phyloP scores from a whole-genome alignment of 2,797 vertebrate species.

The Megaceryle alcyon region DNA sequence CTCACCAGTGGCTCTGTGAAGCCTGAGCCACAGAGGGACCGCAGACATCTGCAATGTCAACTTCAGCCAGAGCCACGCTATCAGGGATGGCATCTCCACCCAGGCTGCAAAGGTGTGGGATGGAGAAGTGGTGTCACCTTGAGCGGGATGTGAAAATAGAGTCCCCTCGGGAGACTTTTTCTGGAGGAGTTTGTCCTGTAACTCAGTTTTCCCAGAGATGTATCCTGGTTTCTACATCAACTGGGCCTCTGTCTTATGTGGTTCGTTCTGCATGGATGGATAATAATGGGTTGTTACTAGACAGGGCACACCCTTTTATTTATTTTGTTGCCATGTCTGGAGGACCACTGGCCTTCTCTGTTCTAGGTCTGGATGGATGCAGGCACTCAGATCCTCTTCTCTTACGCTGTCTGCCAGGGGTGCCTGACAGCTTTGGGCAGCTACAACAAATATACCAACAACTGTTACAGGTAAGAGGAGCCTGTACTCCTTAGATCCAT shows the following conservation, averaged over 20 bases:
- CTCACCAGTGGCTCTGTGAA: neutral
- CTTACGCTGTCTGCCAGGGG: constrained; percentile 88
- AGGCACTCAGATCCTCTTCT: constrained; percentile 90
- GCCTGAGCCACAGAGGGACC: neutral
- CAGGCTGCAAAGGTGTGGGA: neutral
- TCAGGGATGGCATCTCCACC: neutral
- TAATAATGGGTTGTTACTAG: neutral
- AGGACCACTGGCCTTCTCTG: constrained; percentile 19
- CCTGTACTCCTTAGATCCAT: neutral
- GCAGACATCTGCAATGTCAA: neutral
- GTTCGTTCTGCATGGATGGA: neutral
- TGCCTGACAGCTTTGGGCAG: constrained; percentile 92
- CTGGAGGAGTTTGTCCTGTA: neutral
- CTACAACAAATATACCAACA: constrained; percentile 94
- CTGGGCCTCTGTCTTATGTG: neutral
- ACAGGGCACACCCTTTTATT: neutral
- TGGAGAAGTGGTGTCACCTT: neutral
- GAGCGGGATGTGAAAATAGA: neutral
- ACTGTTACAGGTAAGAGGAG: constrained; percentile 89
- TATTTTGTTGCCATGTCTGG: neutral
- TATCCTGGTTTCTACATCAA: neutral
- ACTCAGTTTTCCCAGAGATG: neutral
- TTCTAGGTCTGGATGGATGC: constrained; percentile 90
- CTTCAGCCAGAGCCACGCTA: neutral
- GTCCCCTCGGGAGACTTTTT: neutral